Evolutionary conservation across 1,140 invertebrate species (phyloP), one percentile per base, ranked within the genome.

Genomic region (Bursaphelenchus mucronatus): DNA sequence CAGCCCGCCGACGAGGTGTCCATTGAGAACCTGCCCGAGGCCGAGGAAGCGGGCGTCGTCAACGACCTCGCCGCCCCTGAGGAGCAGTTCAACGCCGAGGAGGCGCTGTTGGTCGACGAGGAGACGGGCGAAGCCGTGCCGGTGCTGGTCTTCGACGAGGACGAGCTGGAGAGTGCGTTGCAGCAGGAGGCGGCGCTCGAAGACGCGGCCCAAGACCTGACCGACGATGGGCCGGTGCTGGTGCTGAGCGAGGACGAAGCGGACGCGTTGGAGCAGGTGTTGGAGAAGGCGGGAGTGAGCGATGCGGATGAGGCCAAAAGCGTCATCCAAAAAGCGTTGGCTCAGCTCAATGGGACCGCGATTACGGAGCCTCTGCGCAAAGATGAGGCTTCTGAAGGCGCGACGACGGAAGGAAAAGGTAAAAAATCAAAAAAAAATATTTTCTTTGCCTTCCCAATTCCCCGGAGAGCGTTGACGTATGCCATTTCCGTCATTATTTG

Each of bases 91-190:
- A 30, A 30, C 30, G 30, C 30, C 41, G 40, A 73, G 41, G 45
- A 53, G 8, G 71, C 62, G 47, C 39, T 70, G 11, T n/a, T 71
- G 15, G 71, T 68, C 8, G 69, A 71, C 7, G 66, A 30, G n/a
- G 69, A 68, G 15, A 21, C 19, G 0, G 69, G n/a, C 43, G 50
- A 46, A 40, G 55, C 53, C 10, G 63, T 73, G 15, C 58, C 68
- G 9, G 70, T 55, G 11, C n/a, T 68, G 10, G 9, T 67, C 15
- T 41, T 66, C 41, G 64, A 73, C 15, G 64, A 68, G 45, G 19
- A 15, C 11, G 11, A 44, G 15, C 40, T 59, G 19, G 57, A 59
- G 10, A n/a, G 6, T 4, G 47, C 19, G 13, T 6, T 49, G 47
- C 30, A 30, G 30, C 30, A 30, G 5, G 30, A 5, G 5, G 30